These are phyloP conservation scores for Ptilodon capucinus DNA, from an alignment of 2,888 invertebrate species.

Conservation along the genomic window DNA sequence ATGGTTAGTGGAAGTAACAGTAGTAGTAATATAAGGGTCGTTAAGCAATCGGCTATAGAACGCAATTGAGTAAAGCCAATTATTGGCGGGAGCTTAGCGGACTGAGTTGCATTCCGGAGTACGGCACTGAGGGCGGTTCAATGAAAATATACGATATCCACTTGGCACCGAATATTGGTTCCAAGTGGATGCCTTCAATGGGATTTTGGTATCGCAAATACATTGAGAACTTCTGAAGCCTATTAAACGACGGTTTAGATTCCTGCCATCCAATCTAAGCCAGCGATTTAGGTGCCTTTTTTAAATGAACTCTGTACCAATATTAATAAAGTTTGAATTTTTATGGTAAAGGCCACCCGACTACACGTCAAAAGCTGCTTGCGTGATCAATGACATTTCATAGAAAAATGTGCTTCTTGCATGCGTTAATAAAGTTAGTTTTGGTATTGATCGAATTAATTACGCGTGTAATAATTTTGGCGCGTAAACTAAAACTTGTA, in stretches of 20 bases:
- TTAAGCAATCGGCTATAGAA: background rate
- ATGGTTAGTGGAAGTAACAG: background rate
- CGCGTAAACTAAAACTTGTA: no score
- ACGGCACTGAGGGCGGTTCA: slow-evolving; percentile 13
- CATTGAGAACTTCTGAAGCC: background rate
- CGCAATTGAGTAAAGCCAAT: slow-evolving; percentile 23
- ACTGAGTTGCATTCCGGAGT: slow-evolving; percentile 21
- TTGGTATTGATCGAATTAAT: no score
- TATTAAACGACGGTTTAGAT: background rate
- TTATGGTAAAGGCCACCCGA: no score
- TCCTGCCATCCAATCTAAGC: no score
- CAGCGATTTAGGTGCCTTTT: no score
- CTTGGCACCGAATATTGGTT: slow-evolving; percentile 20
- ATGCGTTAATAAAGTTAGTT: no score
- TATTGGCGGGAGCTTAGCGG: slow-evolving; percentile 20
- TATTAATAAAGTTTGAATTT: no score
- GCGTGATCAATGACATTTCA: no score
- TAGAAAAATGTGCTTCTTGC: no score
- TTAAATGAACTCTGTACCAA: no score
- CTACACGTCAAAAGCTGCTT: no score
- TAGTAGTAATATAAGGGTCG: background rate
- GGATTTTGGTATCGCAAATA: slow-evolving; percentile 5
- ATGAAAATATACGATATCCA: slow-evolving; percentile 32
- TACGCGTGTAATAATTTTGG: no score
- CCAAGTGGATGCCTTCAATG: slow-evolving; percentile 11